These are phyloP conservation scores for Drosophila kepulauana DNA, from an alignment of 1,140 invertebrate genomes.

Conservation along the genomic window DNA sequence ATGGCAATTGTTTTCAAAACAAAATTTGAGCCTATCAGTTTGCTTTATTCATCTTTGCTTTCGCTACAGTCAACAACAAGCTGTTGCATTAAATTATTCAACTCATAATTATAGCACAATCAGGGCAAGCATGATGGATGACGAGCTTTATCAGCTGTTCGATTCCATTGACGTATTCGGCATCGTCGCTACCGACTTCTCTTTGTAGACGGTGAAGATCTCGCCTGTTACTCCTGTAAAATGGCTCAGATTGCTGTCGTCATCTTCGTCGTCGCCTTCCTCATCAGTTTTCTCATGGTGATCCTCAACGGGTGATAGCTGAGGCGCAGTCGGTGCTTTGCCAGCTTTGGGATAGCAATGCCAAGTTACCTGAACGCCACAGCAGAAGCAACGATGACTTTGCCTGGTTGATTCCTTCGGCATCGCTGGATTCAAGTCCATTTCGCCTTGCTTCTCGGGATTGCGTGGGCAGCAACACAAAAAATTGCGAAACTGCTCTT, in stretches of 20 bases:
- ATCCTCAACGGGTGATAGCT: not conserved
- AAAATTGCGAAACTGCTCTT: constrained; percentile 22
- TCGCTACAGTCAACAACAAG: not conserved
- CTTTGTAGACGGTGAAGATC: constrained; percentile 48
- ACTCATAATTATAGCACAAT: constrained; percentile 46
- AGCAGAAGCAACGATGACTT: constrained; percentile 33
- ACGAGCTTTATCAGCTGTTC: constrained; percentile 39
- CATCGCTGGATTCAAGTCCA: constrained; percentile 42
- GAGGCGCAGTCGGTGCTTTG: not conserved
- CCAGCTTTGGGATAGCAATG: constrained; percentile 36
- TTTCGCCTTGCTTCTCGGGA: not conserved
- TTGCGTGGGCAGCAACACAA: constrained; percentile 7
- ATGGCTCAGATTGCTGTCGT: constrained; percentile 25
- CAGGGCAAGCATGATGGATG: constrained; percentile 54
- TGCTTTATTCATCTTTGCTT: too few species aligned
- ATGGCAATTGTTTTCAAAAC: not conserved
- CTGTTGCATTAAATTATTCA: constrained; percentile 48
- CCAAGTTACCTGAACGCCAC: constrained; percentile 58
- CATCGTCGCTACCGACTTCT: constrained; percentile 18
- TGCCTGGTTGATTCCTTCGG: constrained; percentile 34
- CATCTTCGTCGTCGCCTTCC: not conserved
- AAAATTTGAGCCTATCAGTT: constrained; percentile 19
- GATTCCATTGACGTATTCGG: constrained; percentile 59
- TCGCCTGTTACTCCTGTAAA: constrained; percentile 31
- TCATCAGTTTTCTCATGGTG: not conserved